Percentiles rank a stretch among this genome's conserved stretches.
These are phyloP conservation scores for Ips typographus DNA, from an alignment of 1,140 invertebrate genomes.

Conservation along the genomic window DNA sequence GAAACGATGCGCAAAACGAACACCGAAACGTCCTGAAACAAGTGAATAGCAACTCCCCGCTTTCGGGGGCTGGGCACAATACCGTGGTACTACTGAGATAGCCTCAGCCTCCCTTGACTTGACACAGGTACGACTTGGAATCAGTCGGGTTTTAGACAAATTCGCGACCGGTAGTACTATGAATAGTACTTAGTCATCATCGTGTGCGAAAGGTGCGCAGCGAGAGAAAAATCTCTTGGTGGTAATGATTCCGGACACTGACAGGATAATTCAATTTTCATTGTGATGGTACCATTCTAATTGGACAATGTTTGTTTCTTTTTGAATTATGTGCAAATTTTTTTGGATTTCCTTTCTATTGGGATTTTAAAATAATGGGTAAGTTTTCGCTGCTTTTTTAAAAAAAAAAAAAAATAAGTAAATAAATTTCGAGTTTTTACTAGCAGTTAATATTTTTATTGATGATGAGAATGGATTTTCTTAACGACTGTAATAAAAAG, in stretches of 20 bases:
- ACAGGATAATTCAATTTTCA: slow-evolving; percentile 1
- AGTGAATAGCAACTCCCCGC: slow-evolving; percentile 22
- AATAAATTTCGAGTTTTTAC: not conserved
- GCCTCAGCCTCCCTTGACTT: slow-evolving; percentile 25
- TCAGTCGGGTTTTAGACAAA: slow-evolving; percentile 29
- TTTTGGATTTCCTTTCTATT: slow-evolving; percentile 2
- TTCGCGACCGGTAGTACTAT: slow-evolving; percentile 30
- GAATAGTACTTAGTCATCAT: slow-evolving; percentile 15
- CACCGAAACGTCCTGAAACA: slow-evolving; percentile 19
- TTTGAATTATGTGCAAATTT: slow-evolving; percentile 7
- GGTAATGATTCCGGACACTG: slow-evolving; percentile 8
- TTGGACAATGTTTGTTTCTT: not conserved
- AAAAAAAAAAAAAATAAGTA: not conserved
- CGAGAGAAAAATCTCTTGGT: slow-evolving; percentile 12
- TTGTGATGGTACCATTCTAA: slow-evolving; percentile 4
- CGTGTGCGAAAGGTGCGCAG: slow-evolving; percentile 1
- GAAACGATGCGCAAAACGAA: slow-evolving; percentile 28
- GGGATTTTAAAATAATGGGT: slow-evolving; percentile 16
- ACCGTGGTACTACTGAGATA: slow-evolving; percentile 19
- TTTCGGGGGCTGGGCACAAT: slow-evolving; percentile 23
- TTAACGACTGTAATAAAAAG: too few species aligned
- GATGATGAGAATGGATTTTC: too few species aligned
- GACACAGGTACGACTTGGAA: slow-evolving; percentile 13
- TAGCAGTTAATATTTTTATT: not conserved
- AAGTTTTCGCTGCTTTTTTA: slow-evolving; percentile 2